A percentile compares a stretch with the other conserved stretches of the same genome.
Conservation (phyloP, 2,797 vertebrate species). For the Hippocampus kuda region DNA sequence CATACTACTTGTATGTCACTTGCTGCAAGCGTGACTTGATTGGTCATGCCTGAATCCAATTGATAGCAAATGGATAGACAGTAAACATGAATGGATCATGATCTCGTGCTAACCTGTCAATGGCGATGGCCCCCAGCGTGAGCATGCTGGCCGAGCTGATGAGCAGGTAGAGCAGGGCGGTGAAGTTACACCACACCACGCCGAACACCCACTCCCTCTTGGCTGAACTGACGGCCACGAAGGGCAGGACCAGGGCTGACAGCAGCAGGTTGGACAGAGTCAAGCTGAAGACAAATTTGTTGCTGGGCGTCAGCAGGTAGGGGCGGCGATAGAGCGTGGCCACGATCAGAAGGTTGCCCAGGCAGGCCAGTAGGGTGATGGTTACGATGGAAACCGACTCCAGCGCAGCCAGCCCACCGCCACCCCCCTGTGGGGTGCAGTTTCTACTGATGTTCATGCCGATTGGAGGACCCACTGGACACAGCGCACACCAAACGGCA, state of each 20-base stretch:
- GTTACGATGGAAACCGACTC: constrained; percentile 82
- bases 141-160: constrained; percentile 99
- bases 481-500: not conserved
- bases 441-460: constrained; percentile 82
- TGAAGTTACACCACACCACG: constrained; percentile 98
- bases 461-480: constrained; percentile 42
- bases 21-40: too few species aligned
- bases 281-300: constrained; percentile 98
- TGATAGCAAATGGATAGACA: not conserved
- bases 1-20: too few species aligned
- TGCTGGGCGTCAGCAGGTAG: constrained; percentile 94
- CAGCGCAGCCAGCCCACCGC: constrained; percentile 60
- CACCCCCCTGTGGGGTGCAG: constrained; percentile 64
- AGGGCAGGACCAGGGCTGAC: constrained; percentile 85
- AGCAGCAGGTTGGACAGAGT: constrained; percentile 92
- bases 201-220: constrained; percentile 91
- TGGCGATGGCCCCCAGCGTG: constrained; percentile 89
- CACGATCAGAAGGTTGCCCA: constrained; percentile 90
- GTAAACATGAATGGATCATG: not conserved
- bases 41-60: too few species aligned
- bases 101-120: constrained; percentile 78
- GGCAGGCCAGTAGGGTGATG: constrained; percentile 82
- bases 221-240: constrained; percentile 85
- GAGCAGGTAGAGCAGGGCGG: constrained; percentile 90
- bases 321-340: constrained; percentile 87